phyloP scores from a whole-genome alignment of 2,888 invertebrate genomes.

The Phytoseiulus persimilis region DNA sequence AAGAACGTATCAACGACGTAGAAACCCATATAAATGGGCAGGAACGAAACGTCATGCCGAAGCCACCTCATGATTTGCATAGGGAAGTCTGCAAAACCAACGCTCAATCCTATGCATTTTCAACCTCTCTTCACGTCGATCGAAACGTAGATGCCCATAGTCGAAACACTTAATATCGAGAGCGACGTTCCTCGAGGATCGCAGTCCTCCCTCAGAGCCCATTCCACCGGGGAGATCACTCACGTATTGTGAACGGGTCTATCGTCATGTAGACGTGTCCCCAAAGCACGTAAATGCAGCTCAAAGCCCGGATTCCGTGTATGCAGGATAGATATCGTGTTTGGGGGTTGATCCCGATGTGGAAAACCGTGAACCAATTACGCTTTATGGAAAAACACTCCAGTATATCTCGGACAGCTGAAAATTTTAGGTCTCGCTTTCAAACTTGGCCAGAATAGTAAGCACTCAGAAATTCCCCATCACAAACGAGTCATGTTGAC shows the following conservation, averaged over 20 bases:
- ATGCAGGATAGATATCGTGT: background rate
- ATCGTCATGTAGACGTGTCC: background rate
- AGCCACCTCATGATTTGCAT: background rate
- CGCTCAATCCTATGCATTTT: background rate
- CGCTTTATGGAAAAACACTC: background rate
- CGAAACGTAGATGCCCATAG: no score
- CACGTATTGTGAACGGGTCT: background rate
- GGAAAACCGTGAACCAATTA: background rate
- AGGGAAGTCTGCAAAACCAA: background rate
- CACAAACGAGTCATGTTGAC: no score
- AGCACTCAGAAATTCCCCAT: no score
- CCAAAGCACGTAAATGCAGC: background rate
- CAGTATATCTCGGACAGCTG: slow-evolving; percentile 39
- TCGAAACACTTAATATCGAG: no score
- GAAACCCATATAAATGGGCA: background rate
- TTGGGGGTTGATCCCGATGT: slow-evolving; percentile 46
- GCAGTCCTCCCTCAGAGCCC: no score
- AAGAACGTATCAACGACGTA: background rate
- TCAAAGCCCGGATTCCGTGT: background rate
- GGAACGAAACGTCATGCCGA: background rate
- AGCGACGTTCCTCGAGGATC: no score
- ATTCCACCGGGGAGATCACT: background rate
- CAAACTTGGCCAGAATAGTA: no score
- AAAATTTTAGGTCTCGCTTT: background rate
- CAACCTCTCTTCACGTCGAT: no score